A percentile compares a stretch with the other conserved stretches of the same genome.
Evolutionary conservation across 1,140 invertebrate genomes (phyloP).

Genomic region (Galleria mellonella): DNA sequence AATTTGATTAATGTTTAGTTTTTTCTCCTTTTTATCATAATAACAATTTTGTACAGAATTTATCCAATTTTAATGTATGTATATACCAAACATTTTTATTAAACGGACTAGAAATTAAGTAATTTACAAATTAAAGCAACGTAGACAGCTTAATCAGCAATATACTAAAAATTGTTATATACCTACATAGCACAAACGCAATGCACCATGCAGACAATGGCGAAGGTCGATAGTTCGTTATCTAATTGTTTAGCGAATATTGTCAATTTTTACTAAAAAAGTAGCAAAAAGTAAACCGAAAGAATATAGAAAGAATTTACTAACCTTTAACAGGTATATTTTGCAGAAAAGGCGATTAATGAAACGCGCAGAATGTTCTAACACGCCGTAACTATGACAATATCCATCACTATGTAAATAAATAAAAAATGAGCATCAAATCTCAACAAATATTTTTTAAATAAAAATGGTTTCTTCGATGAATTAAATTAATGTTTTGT

Average conservation of each 20-base stretch:
- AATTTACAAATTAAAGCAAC: not conserved
- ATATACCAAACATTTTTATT: too few species aligned
- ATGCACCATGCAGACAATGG: constrained; percentile 72
- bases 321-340: constrained; percentile 64
- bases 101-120: too few species aligned
- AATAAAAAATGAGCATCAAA: constrained; percentile 73
- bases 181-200: constrained; percentile 48
- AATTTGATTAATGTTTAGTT: too few species aligned
- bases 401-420: constrained; percentile 73
- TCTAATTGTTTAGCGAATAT: not conserved
- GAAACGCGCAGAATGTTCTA: constrained; percentile 64
- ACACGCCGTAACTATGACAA: constrained; percentile 71
- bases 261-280: not conserved
- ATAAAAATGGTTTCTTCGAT: constrained; percentile 66
- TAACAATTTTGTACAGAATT: too few species aligned
- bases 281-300: not conserved
- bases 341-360: constrained; percentile 55
- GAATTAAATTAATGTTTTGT: constrained; percentile 67
- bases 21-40: too few species aligned
- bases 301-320: constrained; percentile 29
- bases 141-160: not conserved
- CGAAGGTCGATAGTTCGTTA: constrained; percentile 64
- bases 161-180: not conserved
- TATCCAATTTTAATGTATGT: too few species aligned
- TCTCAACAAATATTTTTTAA: constrained; percentile 62